A percentile compares a stretch with the other conserved stretches of the same genome.
Conservation (phyloP, 2,888 invertebrate genomes). For the Sclerodermus sp. region DNA sequence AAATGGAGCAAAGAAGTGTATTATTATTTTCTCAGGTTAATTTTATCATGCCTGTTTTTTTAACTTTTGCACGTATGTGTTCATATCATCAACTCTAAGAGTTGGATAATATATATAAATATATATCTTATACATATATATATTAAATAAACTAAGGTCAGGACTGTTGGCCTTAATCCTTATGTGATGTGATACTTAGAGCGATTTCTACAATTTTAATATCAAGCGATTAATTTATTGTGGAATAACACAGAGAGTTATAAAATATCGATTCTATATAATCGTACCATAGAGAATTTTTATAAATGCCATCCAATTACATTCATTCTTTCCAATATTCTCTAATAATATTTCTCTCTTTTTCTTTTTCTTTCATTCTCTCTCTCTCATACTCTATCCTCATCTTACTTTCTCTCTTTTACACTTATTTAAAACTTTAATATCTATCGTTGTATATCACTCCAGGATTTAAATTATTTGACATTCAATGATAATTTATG, state of each 20-base stretch:
- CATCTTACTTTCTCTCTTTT: no score
- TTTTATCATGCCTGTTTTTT: slow-evolving; percentile 13
- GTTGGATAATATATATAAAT: slow-evolving; percentile 18
- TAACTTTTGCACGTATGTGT: slow-evolving; percentile 19
- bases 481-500: no score
- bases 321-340: not conserved
- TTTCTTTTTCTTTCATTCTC: no score
- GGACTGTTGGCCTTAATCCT: slow-evolving; percentile 18
- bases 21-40: slow-evolving; percentile 1
- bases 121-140: slow-evolving; percentile 12
- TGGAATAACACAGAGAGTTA: slow-evolving; percentile 27
- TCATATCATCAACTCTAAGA: slow-evolving; percentile 24
- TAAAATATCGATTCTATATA: not conserved
- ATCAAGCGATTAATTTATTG: slow-evolving; percentile 18
- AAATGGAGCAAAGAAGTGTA: not conserved
- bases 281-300: not conserved
- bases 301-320: not conserved
- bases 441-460: no score
- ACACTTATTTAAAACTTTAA: no score
- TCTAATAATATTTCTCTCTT: no score
- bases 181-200: slow-evolving; percentile 28
- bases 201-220: slow-evolving; percentile 21
- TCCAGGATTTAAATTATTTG: no score
- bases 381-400: no score
- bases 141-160: slow-evolving; percentile 18